Evolutionary conservation across 2,797 vertebrate genomes (phyloP).

Genomic region (Mico argentatus): DNA sequence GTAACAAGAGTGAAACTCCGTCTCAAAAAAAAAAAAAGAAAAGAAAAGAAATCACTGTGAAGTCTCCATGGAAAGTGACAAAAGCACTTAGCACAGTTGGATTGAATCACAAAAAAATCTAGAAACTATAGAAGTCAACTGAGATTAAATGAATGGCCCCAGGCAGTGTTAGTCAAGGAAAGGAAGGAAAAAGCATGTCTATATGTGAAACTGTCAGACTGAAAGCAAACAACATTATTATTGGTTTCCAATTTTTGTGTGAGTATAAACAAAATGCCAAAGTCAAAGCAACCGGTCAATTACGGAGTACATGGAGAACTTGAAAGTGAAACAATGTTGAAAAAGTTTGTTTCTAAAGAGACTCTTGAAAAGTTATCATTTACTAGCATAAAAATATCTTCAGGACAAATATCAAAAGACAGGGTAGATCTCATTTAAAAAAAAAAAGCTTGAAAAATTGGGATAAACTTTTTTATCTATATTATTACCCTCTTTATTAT

Average conservation of each 20-base stretch:
- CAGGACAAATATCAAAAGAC: neutral
- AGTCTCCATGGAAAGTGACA: neutral
- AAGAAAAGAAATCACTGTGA: neutral
- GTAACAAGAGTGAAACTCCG: too few species aligned
- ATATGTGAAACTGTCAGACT: neutral
- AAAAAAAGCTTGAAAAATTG: neutral
- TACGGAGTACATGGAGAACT: neutral
- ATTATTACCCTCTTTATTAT: neutral
- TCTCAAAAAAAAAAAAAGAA: too few species aligned
- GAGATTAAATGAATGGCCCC: neutral
- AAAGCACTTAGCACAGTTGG: neutral
- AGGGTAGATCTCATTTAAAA: neutral
- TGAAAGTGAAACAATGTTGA: neutral
- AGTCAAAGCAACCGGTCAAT: neutral
- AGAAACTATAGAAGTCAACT: neutral
- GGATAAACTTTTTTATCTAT: neutral
- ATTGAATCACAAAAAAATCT: neutral
- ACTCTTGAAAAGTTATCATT: neutral
- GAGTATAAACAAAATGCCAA: neutral
- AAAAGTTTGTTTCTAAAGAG: neutral
- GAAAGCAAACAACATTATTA: neutral
- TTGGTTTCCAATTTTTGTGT: neutral
- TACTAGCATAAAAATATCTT: slow-evolving; percentile 13
- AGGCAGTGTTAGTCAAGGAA: neutral
- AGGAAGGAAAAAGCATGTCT: neutral